Conservation (phyloP, 2,797 vertebrate genomes). For the Typhlichthys subterraneus region DNA sequence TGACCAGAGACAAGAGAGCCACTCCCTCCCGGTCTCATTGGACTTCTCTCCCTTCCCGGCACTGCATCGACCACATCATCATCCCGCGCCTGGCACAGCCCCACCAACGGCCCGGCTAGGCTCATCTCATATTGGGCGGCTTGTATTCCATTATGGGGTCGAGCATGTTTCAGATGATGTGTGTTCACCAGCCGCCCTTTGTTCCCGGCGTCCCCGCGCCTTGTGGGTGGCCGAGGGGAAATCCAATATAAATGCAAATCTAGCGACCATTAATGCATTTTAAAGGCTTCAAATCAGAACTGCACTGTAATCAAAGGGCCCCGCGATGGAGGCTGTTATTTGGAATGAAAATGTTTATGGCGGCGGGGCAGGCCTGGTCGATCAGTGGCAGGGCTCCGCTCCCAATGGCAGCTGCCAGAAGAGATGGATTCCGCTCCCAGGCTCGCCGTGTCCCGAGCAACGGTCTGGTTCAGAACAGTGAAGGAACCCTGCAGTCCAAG, state of each 20-base stretch:
- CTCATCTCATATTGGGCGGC: conserved; percentile 52
- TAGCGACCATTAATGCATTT: conserved; percentile 79
- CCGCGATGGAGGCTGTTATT: conserved; percentile 69
- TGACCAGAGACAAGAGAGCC: no score
- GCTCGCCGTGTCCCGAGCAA: no score
- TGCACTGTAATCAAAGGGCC: conserved; percentile 77
- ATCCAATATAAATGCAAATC: conserved; percentile 88
- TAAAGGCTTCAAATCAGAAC: conserved; percentile 74
- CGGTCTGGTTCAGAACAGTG: no score
- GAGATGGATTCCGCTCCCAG: no score
- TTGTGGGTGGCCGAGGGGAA: conserved; percentile 62
- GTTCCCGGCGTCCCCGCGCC: conserved; percentile 73
- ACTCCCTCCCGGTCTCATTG: no score
- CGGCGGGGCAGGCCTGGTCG: no score
- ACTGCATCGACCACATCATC: no score
- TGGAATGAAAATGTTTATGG: conserved; percentile 78
- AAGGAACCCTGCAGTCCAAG: no score
- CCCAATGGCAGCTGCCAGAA: no score
- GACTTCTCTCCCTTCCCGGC: no score
- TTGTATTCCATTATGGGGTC: conserved; percentile 71
- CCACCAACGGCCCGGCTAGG: conserved; percentile 53
- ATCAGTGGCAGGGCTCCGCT: no score
- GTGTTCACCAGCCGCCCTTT: conserved; percentile 70
- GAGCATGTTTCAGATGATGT: conserved; percentile 72
- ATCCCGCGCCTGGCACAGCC: conserved; percentile 19